Base-by-base conservation (phyloP, 1,140 invertebrate species). In the Drosophila repletoides region DNA sequence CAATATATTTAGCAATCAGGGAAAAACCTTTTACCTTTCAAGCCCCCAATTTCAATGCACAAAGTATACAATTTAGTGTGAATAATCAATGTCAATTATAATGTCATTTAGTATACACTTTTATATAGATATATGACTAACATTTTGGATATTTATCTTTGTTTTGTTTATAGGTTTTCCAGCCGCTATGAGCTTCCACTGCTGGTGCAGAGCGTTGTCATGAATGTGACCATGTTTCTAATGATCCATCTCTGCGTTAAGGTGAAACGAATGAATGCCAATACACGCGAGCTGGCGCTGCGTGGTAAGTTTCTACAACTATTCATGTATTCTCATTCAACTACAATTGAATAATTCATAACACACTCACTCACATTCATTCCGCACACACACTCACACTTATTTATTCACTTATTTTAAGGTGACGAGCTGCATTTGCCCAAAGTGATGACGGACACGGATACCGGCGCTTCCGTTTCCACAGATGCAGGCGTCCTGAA, bases 161-260 rank as follows among this genome's bases (percentile, higher is more conserved):
- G n/a, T n/a, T n/a, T n/a, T n/a, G n/a, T 87, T 93, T 93, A 48
- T 91, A 99, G 98, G 98, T 99, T 99, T 94, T 98, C 98, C 43
- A 98, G 97, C 91, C 94, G 94, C 69, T 99, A 97, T 93, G 98
- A 99, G 91, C 91, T 96, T 86, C 98, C 98, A 64, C 92, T 99
- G 66, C 93, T 99, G 53, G 93, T 98, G 48, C 98, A 99, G 93
- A 99, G 97, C 92, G 94, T 99, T 88, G 94, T 99, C 19, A 99
- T 99, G 98, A 98, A 98, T 89, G 89, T 96, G 21, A 95, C 97
- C 65, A 99, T 99, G 98, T 93, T 99, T 88, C 92, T 94, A 15
- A 97, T 99, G 96, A 95, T 99, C 66, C 95, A 97, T 91, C 91
- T 99, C 9, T 99, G 98, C 92, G 95, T 99, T 19, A 93, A 93